These are phyloP conservation scores for Spodoptera littoralis DNA, from an alignment of 2,888 invertebrate species.

Conservation along the genomic window DNA sequence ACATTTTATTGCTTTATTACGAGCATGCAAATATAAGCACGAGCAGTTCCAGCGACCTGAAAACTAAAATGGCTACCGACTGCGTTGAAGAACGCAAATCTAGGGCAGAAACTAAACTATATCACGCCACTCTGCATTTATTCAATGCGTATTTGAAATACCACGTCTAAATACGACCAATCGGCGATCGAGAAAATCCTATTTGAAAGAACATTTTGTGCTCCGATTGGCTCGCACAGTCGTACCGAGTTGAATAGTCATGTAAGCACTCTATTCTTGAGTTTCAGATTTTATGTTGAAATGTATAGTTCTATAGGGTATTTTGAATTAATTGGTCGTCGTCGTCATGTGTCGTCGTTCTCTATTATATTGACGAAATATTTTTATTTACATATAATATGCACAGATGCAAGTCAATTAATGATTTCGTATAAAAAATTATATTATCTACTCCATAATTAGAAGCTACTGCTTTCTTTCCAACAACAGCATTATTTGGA, in stretches of 20 bases:
- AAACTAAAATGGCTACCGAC: slow-evolving; percentile 69
- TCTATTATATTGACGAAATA: too few species aligned
- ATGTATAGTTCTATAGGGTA: slow-evolving; percentile 13
- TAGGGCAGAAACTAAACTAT: slow-evolving; percentile 73
- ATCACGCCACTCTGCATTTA: slow-evolving; percentile 52
- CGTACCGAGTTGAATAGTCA: slow-evolving; percentile 29
- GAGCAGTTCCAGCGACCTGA: slow-evolving; percentile 69
- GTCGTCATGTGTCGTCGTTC: too few species aligned
- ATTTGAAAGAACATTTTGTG: slow-evolving; percentile 40
- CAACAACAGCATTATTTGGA: too few species aligned
- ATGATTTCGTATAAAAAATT: too few species aligned
- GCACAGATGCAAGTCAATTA: too few species aligned
- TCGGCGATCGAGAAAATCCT: slow-evolving; percentile 42
- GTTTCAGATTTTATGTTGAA: slow-evolving; percentile 10
- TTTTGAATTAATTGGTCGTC: too few species aligned
- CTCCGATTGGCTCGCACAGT: slow-evolving; percentile 17
- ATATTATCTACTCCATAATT: too few species aligned
- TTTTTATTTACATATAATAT: too few species aligned
- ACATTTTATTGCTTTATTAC: slow-evolving; percentile 74
- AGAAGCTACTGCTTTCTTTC: too few species aligned
- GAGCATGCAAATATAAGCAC: slow-evolving; percentile 71
- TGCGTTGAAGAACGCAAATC: slow-evolving; percentile 71
- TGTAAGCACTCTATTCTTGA: slow-evolving; percentile 23
- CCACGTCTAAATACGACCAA: slow-evolving; percentile 55
- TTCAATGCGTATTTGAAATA: slow-evolving; percentile 58